These are phyloP conservation scores for Dorcus parallelipipedus DNA, from an alignment of 2,888 invertebrate genomes.

Conservation along the genomic window DNA sequence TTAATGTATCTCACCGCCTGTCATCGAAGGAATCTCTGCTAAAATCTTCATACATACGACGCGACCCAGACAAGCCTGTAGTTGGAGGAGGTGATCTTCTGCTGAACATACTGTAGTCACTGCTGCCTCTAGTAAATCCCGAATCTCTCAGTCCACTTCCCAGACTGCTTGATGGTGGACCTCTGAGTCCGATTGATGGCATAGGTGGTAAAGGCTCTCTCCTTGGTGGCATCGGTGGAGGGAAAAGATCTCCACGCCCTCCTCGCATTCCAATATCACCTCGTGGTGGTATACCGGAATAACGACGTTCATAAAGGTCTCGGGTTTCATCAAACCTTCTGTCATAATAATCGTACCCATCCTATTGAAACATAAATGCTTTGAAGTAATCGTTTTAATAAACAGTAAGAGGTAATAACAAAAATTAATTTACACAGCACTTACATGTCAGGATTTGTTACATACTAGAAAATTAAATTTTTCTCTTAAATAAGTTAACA, in stretches of 20 bases:
- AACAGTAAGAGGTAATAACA: slow-evolving; percentile 1
- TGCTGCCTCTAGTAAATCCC: slow-evolving; percentile 57
- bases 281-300: slow-evolving; percentile 58
- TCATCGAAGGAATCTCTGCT: slow-evolving; percentile 86
- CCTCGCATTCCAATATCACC: slow-evolving; percentile 45
- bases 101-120: slow-evolving; percentile 78
- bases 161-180: slow-evolving; percentile 61
- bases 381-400: too few species aligned
- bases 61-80: slow-evolving; percentile 40
- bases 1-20: slow-evolving; percentile 63
- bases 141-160: slow-evolving; percentile 63
- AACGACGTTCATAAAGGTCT: slow-evolving; percentile 78
- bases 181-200: slow-evolving; percentile 53
- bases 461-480: too few species aligned
- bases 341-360: slow-evolving; percentile 78
- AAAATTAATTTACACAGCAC: background rate
- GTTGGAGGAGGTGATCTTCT: slow-evolving; percentile 69
- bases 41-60: slow-evolving; percentile 81
- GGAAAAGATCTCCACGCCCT: slow-evolving; percentile 64
- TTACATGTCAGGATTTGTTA: background rate
- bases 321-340: slow-evolving; percentile 75
- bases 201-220: slow-evolving; percentile 75
- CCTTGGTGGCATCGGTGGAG: slow-evolving; percentile 67
- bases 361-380: slow-evolving; percentile 43
- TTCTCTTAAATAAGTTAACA: too few species aligned